Evolutionary conservation across 2,888 invertebrate genomes (phyloP).

Genomic region (Lasioglossum figueresi): DNA sequence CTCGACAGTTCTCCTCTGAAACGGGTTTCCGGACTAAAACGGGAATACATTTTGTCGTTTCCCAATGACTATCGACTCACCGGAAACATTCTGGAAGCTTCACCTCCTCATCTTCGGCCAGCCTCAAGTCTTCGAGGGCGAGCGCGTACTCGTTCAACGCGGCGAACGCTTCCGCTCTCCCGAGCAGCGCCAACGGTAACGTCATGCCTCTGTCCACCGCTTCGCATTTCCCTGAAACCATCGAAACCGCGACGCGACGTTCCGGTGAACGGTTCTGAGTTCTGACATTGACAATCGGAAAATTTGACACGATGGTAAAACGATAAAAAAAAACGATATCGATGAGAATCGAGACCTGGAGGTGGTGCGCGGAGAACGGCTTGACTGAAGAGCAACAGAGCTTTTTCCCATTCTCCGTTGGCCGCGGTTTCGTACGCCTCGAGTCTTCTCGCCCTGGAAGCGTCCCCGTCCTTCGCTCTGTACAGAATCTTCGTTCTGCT

Average conservation of each 20-base stretch:
- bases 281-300: neutral
- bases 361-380: slow-evolving; percentile 90
- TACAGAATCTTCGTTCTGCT: slow-evolving; percentile 88
- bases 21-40: neutral
- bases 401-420: slow-evolving; percentile 85
- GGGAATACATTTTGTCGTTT: neutral
- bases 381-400: slow-evolving; percentile 88
- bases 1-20: neutral
- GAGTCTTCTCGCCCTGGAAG: slow-evolving; percentile 87
- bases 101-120: slow-evolving; percentile 86
- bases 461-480: slow-evolving; percentile 88
- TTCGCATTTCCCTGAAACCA: slow-evolving; percentile 68
- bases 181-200: slow-evolving; percentile 88
- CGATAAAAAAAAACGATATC: neutral
- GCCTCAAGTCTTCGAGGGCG: slow-evolving; percentile 89
- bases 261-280: too few relatives aligned
- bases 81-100: slow-evolving; percentile 84
- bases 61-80: slow-evolving; percentile 33
- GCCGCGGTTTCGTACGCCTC: slow-evolving; percentile 87
- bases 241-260: neutral
- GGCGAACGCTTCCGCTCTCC: slow-evolving; percentile 88
- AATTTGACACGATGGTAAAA: neutral
- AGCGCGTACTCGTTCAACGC: slow-evolving; percentile 85
- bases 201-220: slow-evolving; percentile 87
- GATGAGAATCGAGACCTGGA: slow-evolving; percentile 84